phyloP scores from a whole-genome alignment of 1,140 invertebrate species.

The Araneus ventricosus region DNA sequence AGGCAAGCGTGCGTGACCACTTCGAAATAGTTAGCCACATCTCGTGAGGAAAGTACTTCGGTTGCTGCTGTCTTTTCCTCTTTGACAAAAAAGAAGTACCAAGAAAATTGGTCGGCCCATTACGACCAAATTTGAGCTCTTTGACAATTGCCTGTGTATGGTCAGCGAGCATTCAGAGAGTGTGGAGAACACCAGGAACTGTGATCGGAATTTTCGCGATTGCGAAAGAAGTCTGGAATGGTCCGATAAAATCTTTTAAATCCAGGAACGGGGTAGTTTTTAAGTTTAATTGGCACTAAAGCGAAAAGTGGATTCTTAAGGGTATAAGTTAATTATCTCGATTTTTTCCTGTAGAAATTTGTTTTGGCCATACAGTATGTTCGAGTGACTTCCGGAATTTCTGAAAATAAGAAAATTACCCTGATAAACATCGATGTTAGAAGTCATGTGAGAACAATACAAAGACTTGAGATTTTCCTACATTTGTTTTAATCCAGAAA shows the following conservation, averaged over 20 bases:
- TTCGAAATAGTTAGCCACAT: background rate
- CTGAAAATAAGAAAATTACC: no score
- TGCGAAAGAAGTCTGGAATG: background rate
- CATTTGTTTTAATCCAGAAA: no score
- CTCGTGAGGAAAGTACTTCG: background rate
- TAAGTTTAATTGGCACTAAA: background rate
- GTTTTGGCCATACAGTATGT: background rate
- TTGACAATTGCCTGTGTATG: background rate
- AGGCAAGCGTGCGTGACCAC: conserved; percentile 40
- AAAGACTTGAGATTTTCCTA: no score
- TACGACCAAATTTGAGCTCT: background rate
- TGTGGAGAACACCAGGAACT: background rate
- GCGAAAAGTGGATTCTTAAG: background rate
- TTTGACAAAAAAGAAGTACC: background rate
- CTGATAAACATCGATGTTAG: no score
- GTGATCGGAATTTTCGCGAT: background rate
- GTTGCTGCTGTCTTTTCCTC: background rate
- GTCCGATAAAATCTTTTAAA: background rate
- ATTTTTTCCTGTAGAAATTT: background rate
- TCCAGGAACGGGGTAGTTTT: conserved; percentile 14
- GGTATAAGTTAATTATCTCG: background rate
- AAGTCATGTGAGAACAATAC: no score
- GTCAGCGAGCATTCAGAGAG: background rate
- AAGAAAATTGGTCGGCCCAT: conserved; percentile 5
- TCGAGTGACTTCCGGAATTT: no score